Evolutionary conservation across 53 echinoderm and acorn worm species (phyloP).

Genomic region (Holothuria leucospilota): DNA sequence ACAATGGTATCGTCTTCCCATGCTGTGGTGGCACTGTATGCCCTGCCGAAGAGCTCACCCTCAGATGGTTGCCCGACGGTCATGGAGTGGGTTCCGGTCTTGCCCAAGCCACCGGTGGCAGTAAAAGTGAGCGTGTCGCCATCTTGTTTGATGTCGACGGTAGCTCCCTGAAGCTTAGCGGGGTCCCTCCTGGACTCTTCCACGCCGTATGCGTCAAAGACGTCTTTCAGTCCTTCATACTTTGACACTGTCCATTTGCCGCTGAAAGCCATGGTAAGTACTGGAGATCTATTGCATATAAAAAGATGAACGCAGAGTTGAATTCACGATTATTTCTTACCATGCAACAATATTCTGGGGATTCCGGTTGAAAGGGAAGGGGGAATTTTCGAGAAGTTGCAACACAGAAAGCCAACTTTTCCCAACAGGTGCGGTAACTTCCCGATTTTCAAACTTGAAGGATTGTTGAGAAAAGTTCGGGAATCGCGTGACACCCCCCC

Average conservation of each 20-base stretch:
- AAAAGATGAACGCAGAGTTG: no score
- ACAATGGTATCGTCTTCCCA: constrained; percentile 67
- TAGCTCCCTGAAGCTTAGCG: constrained; percentile 25
- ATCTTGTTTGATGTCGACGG: constrained; percentile 65
- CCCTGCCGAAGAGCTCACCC: constrained; percentile 53
- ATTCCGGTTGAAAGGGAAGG: no score
- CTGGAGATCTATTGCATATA: background rate
- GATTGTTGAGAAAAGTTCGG: no score
- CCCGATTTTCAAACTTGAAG: no score
- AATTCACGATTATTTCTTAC: no score
- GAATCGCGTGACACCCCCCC: no score
- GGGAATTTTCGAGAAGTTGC: no score
- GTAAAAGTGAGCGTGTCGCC: constrained; percentile 74
- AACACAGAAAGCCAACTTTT: no score
- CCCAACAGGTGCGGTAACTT: no score
- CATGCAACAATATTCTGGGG: no score
- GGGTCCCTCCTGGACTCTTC: constrained; percentile 58
- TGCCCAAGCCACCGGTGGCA: constrained; percentile 52
- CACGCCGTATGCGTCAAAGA: constrained; percentile 64
- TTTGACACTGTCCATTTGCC: constrained; percentile 64
- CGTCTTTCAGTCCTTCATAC: constrained; percentile 53
- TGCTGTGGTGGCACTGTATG: constrained; percentile 37
- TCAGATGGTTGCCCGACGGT: constrained; percentile 57
- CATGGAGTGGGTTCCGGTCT: constrained; percentile 29
- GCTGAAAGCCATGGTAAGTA: constrained; percentile 41